Evolutionary conservation across 2,888 invertebrate species (phyloP).

Genomic region (Slavum lentiscoides): DNA sequence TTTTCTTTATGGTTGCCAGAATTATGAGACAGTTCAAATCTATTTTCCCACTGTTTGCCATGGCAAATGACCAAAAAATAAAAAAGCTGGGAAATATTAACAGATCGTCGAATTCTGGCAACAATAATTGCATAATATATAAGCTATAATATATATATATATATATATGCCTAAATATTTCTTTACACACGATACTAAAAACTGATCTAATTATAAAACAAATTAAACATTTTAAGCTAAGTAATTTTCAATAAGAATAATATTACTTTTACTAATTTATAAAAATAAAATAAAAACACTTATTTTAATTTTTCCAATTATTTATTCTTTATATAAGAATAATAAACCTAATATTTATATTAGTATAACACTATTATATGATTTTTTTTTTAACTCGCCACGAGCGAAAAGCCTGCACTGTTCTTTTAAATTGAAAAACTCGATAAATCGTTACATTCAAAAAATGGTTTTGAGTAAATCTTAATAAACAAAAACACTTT

Average conservation of each 20-base stretch:
- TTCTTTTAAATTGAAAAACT: background rate
- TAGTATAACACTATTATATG: too few relatives aligned
- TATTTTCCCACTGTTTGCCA: constrained; percentile 52
- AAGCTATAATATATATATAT: background rate
- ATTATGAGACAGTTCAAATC: constrained; percentile 53
- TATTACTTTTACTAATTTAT: background rate
- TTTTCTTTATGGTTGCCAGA: constrained; percentile 51
- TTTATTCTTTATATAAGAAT: background rate
- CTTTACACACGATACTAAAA: constrained; percentile 26
- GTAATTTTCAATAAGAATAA: background rate
- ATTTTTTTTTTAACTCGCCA: too few relatives aligned
- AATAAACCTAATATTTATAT: background rate
- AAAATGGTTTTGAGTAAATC: background rate
- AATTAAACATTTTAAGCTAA: background rate
- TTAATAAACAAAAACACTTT: background rate
- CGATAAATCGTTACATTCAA: background rate
- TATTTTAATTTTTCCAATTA: background rate
- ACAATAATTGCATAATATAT: constrained; percentile 36
- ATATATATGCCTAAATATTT: constrained; percentile 37
- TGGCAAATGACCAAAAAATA: constrained; percentile 52
- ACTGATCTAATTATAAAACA: constrained; percentile 38
- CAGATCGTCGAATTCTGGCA: constrained; percentile 50
- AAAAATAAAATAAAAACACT: background rate
- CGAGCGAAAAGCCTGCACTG: background rate
- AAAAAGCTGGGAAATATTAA: constrained; percentile 51